Evolutionary conservation across 2,888 invertebrate species (phyloP), one percentile per base, ranked within the genome.

Genomic region (Epinotia nisella): DNA sequence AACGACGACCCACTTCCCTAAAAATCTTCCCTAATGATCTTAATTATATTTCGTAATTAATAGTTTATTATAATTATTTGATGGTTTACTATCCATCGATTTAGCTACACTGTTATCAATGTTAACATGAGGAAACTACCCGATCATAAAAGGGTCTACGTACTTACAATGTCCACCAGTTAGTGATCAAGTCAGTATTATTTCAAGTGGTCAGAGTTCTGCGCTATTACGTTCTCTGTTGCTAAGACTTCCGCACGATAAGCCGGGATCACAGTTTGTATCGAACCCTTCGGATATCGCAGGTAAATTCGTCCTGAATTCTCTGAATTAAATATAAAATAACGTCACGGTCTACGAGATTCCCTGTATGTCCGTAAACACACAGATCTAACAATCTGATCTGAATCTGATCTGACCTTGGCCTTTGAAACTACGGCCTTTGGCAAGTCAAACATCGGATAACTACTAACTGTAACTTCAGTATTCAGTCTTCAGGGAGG

Each of bases 181-280:
- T 15, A 15, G 41, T 11, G 41, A 15, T 15, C 15, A 45, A 49
- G 15, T 49, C 5, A n/a, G 15, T 3, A 45, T 45, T 3, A 11
- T 24, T 62, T 2, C 17, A 60, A 59, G 13, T 49, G 17, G 13
- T 53, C 17, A 29, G 5, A 29, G 17, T 64, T 64, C 64, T 64
- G 64, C 35, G 2, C 35, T 17, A 17, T 1, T 53, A 39, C 10
- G 0, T 64, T 35, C 29, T 11, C 62, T 53, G 51, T 53, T 17
- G 35, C 64, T 60, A 29, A 59, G 49, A 21, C 71, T 41, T 21
- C 21, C 59, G 59, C 19, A 53, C 51, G 51, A 66, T 71, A 66
- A 60, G 60, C 60, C 9, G 39, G 17, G 17, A 60, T 66, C 53
- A 56, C 24, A 60, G 66, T 66, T 71, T 39, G 35, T 35, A 35